Percentiles rank a stretch among this genome's conserved stretches.
phyloP scores from a whole-genome alignment of 2,888 invertebrate species.

The Xestia xanthographa region DNA sequence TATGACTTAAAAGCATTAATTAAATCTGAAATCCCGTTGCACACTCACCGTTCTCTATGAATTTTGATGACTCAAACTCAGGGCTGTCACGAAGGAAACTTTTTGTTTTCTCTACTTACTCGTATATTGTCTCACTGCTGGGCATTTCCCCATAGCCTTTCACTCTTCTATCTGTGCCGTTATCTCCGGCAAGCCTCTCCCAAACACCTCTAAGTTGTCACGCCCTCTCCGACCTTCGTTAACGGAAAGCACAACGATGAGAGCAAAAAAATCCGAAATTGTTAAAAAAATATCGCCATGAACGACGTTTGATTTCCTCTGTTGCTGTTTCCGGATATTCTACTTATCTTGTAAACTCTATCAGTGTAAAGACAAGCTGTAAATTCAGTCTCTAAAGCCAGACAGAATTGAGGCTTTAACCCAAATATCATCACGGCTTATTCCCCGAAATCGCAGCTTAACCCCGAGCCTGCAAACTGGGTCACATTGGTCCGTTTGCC shows the following conservation, averaged over 20 bases:
- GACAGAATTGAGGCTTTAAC: conserved; percentile 44
- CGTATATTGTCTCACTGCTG: too few relatives aligned
- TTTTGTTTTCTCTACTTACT: too few relatives aligned
- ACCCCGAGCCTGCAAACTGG: conserved; percentile 33
- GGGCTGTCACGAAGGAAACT: conserved; percentile 1
- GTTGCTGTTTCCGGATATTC: neutral
- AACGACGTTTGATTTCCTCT: neutral
- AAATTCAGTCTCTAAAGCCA: conserved; percentile 20
- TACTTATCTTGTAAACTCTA: neutral
- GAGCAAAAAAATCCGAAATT: neutral
- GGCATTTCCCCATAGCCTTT: too few relatives aligned
- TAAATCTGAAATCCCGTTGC: conserved; percentile 4
- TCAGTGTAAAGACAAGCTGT: conserved; percentile 10
- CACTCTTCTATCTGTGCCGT: too few relatives aligned
- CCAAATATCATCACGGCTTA: conserved; percentile 53
- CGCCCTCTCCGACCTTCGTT: too few relatives aligned
- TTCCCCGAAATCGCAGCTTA: conserved; percentile 40
- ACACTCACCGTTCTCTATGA: neutral
- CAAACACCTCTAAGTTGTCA: too few relatives aligned
- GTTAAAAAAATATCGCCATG: neutral
- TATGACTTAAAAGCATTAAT: neutral
- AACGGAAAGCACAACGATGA: neutral
- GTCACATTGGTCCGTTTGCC: conserved; percentile 33
- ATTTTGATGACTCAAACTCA: conserved; percentile 17
- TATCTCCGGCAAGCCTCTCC: too few relatives aligned